A percentile compares a stretch with the other conserved stretches of the same genome.
phyloP scores from a whole-genome alignment of 2,888 invertebrate genomes.

The Lasioglossum vierecki region DNA sequence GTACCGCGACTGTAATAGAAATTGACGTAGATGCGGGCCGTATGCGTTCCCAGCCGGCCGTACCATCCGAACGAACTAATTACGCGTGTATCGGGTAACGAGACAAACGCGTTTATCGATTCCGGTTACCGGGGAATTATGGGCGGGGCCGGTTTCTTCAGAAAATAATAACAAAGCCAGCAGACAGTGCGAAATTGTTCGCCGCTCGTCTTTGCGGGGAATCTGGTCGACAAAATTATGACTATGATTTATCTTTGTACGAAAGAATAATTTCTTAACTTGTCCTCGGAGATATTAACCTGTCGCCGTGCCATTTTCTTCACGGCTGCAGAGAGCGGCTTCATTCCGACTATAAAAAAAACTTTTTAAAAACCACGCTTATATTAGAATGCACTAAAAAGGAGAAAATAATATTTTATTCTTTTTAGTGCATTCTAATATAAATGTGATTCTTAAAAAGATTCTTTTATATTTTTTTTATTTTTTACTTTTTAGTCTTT shows the following conservation, averaged over 20 bases:
- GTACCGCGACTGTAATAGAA: slow-evolving; percentile 38
- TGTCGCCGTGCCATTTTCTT: too few species aligned
- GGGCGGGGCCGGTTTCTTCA: neutral
- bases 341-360: neutral
- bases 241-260: neutral
- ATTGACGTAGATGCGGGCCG: slow-evolving; percentile 29
- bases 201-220: neutral
- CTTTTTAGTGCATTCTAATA: too few species aligned
- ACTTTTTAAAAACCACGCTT: too few species aligned
- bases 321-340: neutral
- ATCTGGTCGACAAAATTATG: neutral
- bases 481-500: too few species aligned
- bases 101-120: slow-evolving; percentile 33
- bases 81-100: slow-evolving; percentile 42
- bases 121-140: slow-evolving; percentile 16
- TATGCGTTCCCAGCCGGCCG: slow-evolving; percentile 8
- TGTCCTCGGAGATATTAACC: too few species aligned
- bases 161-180: neutral
- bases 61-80: slow-evolving; percentile 28
- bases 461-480: too few species aligned
- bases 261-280: neutral
- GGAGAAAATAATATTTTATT: too few species aligned
- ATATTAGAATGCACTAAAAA: too few species aligned
- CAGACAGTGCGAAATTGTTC: neutral
- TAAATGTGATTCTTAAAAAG: too few species aligned